A percentile compares a stretch with the other conserved stretches of the same genome.
Evolutionary conservation across 2,888 invertebrate species (phyloP).

Genomic region (Ophion slaviceki): DNA sequence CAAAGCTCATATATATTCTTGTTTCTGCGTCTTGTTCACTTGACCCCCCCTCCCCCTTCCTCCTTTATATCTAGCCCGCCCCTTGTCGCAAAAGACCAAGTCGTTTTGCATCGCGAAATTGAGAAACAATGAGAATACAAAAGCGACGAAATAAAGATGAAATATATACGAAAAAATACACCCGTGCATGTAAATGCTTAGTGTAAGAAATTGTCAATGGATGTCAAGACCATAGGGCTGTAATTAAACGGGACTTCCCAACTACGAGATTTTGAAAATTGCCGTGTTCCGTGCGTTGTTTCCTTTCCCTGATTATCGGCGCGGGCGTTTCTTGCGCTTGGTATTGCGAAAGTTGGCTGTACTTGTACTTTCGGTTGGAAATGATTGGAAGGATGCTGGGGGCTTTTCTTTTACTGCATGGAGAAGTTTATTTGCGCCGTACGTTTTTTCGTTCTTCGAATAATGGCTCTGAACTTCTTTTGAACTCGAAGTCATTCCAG

Average conservation of each 20-base stretch:
- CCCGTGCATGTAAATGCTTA: conserved; percentile 77
- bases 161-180: conserved; percentile 31
- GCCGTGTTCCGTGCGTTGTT: conserved; percentile 42
- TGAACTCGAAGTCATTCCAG: too few relatives aligned
- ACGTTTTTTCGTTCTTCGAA: too few relatives aligned
- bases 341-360: background rate
- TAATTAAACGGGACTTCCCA: conserved; percentile 70
- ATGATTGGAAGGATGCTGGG: too few relatives aligned
- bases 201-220: conserved; percentile 73
- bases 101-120: conserved; percentile 62
- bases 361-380: background rate
- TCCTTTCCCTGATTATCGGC: background rate
- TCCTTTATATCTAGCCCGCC: conserved; percentile 40
- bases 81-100: conserved; percentile 58
- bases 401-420: too few relatives aligned
- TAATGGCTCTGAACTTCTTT: too few relatives aligned
- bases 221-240: conserved; percentile 72
- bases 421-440: too few relatives aligned
- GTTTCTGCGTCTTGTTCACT: conserved; percentile 73
- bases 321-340: background rate
- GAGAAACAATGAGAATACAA: conserved; percentile 10
- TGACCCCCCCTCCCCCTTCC: conserved; percentile 1
- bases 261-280: conserved; percentile 71
- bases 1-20: conserved; percentile 73
- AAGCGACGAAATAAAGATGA: background rate